Conservation (phyloP, 2,888 invertebrate genomes). For the Erebia epiphron region DNA sequence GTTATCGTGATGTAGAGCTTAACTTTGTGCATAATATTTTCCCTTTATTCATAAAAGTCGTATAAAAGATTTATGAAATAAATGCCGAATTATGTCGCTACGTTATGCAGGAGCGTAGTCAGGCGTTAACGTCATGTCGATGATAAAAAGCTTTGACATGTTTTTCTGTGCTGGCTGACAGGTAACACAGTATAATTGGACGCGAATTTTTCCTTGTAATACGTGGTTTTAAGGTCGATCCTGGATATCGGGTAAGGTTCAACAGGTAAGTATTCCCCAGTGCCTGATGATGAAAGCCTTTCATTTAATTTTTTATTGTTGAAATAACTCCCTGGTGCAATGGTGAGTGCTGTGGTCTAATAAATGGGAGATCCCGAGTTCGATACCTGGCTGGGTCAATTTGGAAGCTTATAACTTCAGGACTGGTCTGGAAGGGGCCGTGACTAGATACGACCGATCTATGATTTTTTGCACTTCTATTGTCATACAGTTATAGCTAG, state of each 20-base stretch:
- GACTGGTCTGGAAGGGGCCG: too few relatives aligned
- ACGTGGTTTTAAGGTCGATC: not conserved
- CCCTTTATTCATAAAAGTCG: not conserved
- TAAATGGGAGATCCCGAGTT: too few relatives aligned
- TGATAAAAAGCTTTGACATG: conserved; percentile 6
- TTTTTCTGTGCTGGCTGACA: not conserved
- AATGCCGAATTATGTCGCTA: conserved; percentile 4
- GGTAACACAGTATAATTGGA: not conserved
- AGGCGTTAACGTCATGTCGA: conserved; percentile 1
- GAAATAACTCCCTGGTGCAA: too few relatives aligned
- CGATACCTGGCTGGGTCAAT: too few relatives aligned
- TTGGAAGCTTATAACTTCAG: too few relatives aligned
- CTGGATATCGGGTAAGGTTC: too few relatives aligned
- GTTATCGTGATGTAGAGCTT: conserved; percentile 7
- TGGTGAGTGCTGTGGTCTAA: too few relatives aligned
- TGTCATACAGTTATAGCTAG: not conserved
- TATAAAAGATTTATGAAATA: conserved; percentile 2
- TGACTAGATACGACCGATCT: too few relatives aligned
- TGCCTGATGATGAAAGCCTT: too few relatives aligned
- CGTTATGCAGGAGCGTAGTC: not conserved
- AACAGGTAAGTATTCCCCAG: too few relatives aligned
- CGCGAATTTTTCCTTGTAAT: not conserved
- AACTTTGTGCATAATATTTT: conserved; percentile 5
- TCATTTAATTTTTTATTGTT: too few relatives aligned
- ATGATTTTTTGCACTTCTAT: not conserved